A percentile compares a stretch with the other conserved stretches of the same genome.
phyloP scores from a whole-genome alignment of 2,888 invertebrate genomes.

The Cephus spinipes region DNA sequence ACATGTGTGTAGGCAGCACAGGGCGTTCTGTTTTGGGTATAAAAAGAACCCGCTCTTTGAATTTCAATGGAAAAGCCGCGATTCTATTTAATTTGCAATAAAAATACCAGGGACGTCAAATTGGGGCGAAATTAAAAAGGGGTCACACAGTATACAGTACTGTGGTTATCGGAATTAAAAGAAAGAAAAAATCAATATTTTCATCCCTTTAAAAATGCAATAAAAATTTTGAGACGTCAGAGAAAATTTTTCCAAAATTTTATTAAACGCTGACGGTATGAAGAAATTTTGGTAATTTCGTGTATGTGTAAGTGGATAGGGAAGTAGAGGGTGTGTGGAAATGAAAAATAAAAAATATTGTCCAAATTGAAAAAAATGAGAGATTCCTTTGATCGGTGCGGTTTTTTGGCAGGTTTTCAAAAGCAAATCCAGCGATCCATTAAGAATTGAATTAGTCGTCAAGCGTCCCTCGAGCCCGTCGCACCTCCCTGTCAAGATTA shows the following conservation, averaged over 20 bases:
- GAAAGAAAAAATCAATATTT: neutral
- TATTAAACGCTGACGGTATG: rapidly evolving
- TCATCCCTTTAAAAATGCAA: neutral
- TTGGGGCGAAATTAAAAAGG: neutral
- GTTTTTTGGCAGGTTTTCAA: neutral
- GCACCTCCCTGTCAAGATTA: slow-evolving; percentile 49
- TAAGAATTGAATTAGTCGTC: slow-evolving; percentile 28
- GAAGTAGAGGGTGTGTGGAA: no score
- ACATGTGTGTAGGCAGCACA: slow-evolving; percentile 5
- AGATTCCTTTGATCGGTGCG: neutral
- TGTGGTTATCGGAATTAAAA: neutral
- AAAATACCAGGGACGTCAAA: neutral
- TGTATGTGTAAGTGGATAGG: no score
- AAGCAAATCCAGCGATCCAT: slow-evolving; percentile 23
- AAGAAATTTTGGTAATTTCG: neutral
- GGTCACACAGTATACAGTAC: neutral
- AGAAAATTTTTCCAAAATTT: neutral
- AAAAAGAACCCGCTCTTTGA: neutral
- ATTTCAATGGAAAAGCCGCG: neutral
- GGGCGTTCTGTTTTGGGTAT: slow-evolving; percentile 43
- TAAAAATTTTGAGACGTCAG: neutral
- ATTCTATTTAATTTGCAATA: neutral
- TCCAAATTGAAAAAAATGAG: neutral
- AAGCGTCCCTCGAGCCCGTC: slow-evolving; percentile 24
- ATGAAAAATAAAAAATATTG: no score